Evolutionary conservation across 2,888 invertebrate genomes (phyloP).

Genomic region (Tipula unca): DNA sequence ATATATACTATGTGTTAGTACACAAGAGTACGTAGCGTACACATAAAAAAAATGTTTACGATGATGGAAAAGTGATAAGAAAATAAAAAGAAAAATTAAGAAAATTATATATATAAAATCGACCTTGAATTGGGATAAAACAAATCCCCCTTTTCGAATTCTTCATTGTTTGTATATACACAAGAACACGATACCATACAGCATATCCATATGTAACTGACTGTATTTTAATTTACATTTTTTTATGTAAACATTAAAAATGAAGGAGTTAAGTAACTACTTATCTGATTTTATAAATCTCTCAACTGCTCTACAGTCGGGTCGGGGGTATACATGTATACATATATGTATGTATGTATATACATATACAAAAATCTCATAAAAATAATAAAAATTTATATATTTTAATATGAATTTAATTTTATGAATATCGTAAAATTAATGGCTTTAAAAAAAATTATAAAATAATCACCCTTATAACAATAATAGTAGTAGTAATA

Average conservation of each 20-base stretch:
- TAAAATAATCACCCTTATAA: constrained; percentile 14
- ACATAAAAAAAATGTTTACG: not conserved
- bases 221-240: not conserved
- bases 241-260: not conserved
- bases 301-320: not conserved
- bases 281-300: constrained; percentile 14
- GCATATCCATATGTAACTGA: not conserved
- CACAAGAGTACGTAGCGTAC: not conserved
- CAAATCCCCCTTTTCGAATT: not conserved
- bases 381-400: not conserved
- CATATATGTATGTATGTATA: not conserved
- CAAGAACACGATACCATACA: not conserved
- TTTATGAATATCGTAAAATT: not conserved
- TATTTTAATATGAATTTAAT: not conserved
- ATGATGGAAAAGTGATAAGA: not conserved
- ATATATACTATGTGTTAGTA: not conserved
- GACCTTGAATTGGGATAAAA: not conserved
- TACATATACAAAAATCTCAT: not conserved
- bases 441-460: not conserved
- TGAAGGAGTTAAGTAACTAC: constrained; percentile 8
- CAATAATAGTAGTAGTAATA: not conserved
- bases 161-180: not conserved
- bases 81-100: not conserved
- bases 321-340: not conserved
- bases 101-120: not conserved